Conservation (phyloP, 2,888 invertebrate species). For the Rotaria sp. region DNA sequence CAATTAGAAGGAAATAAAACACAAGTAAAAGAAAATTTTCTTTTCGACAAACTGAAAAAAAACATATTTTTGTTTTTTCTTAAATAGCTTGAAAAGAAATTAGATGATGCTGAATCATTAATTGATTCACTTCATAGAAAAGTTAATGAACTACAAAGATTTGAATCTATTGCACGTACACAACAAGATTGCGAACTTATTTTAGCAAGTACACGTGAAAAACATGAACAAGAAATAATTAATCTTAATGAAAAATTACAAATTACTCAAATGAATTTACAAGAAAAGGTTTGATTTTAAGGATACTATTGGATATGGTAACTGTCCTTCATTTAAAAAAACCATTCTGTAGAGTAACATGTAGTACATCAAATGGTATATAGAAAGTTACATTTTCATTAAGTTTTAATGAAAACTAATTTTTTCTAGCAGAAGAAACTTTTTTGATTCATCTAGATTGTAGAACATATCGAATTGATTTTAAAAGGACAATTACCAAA, state of each 20-base stretch:
- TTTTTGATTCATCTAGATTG: no score
- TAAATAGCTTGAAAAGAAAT: not conserved
- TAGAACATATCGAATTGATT: no score
- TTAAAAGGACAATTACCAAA: no score
- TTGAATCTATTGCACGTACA: conserved; percentile 21
- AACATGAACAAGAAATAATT: conserved; percentile 16
- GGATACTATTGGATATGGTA: no score
- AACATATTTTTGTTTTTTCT: not conserved
- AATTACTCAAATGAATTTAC: not conserved
- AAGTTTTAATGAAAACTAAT: no score
- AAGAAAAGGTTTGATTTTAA: not conserved
- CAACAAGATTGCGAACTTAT: conserved; percentile 28
- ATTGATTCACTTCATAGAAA: conserved; percentile 7
- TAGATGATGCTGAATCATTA: conserved; percentile 14
- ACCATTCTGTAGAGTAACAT: no score
- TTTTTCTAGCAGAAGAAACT: no score
- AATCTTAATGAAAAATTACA: conserved; percentile 15
- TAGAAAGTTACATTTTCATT: no score
- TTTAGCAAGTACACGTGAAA: conserved; percentile 10
- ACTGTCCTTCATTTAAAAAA: no score
- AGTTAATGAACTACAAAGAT: conserved; percentile 19
- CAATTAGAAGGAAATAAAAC: conserved; percentile 7
- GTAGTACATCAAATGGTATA: no score
- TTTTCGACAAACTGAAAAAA: no score
- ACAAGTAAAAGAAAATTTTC: not conserved